Base-by-base conservation (phyloP, 2,113 vertebrate species). In the Calidris pugnax region DNA sequence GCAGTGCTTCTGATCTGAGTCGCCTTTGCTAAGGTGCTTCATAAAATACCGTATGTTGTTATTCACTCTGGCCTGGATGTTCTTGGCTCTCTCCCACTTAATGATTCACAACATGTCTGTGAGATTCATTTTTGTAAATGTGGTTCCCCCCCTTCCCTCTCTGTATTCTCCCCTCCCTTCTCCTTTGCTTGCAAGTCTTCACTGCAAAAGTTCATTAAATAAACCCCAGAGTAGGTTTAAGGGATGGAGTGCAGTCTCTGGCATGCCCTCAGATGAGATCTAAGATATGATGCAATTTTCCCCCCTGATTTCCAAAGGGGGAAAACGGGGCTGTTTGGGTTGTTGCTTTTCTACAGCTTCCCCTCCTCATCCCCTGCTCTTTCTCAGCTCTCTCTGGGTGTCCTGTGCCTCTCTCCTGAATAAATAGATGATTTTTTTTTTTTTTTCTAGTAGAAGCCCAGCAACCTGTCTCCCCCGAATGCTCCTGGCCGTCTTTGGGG, bases 71-170 rank as follows among this genome's bases (percentile, higher is more conserved):
- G 94, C 86, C 85, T 91, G 90, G 96, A 95, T 95, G 87, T 94
- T 97, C 94, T 90, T 95, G 88, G 94, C 95, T 94, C 62, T 96
- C 57, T 90, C 95, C 82, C 92, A 84, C 91, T 94, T 96, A 93
- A 62, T 97, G 95, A 97, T 97, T 97, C 96, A 97, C 95, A 91
- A 87, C 94, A 96, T 94, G 92, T 97, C 97, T 97, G 92, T 51
- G 96, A 96, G 95, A 94, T 96, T 96, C 69, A 87, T 97, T 98
- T 98, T 93, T 92, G 82, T 93, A 95, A 94, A 76, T 69, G 87
- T 59, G 55, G 73, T n/a, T 77, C 60, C 72, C 77, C 71, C 17
- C 37, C 62, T 68, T 73, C 35, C 60, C 7, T 27, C 81, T 66
- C 10, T 71, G 32, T 72, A 39, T 78, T 90, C 78, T 75, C 43